These are phyloP conservation scores for Hippopotamus amphibius DNA, from an alignment of 2,113 vertebrate genomes.

Conservation along the genomic window DNA sequence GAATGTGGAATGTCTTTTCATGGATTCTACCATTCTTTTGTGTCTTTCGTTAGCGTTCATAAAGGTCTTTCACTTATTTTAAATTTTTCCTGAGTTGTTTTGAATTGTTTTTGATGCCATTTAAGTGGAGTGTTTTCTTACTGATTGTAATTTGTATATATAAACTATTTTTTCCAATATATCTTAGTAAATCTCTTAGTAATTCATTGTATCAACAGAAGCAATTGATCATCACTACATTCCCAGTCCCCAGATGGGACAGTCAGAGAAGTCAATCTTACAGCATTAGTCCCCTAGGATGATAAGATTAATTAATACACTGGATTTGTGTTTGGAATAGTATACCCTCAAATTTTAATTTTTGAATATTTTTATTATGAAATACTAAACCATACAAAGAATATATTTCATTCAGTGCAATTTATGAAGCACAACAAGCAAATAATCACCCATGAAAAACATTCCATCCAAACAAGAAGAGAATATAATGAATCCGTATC, in stretches of 20 bases:
- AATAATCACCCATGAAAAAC: neutral
- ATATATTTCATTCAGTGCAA: neutral
- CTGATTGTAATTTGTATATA: neutral
- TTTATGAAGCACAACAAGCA: neutral
- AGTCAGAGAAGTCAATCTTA: neutral
- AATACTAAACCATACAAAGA: neutral
- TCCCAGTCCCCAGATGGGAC: neutral
- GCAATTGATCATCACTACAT: neutral
- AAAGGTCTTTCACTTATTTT: neutral
- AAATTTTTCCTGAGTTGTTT: neutral
- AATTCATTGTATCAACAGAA: neutral
- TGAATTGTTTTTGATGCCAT: neutral
- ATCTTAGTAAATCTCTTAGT: constrained; percentile 2
- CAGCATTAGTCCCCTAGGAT: neutral
- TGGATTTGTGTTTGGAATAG: neutral
- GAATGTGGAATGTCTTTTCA: neutral
- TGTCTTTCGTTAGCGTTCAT: neutral
- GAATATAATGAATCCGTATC: neutral
- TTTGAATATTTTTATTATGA: neutral
- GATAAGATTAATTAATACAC: neutral
- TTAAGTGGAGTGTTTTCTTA: neutral
- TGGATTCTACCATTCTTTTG: neutral
- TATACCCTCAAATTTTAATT: neutral
- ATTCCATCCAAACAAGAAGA: neutral
- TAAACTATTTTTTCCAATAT: neutral